Conservation (phyloP, 2,113 vertebrate genomes). For the Pelecanoides urinatrix region DNA sequence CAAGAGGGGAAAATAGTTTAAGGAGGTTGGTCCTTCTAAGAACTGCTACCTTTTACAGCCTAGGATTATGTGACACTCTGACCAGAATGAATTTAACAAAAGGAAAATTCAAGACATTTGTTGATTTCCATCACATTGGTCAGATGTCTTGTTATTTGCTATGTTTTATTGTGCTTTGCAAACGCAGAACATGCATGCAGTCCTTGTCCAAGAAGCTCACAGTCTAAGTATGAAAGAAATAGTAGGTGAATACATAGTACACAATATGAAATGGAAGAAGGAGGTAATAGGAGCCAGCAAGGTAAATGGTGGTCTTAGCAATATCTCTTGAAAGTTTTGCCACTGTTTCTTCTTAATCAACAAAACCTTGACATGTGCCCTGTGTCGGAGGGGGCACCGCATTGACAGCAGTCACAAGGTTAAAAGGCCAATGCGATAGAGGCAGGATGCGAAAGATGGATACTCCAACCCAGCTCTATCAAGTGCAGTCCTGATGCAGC, state of each 20-base stretch:
- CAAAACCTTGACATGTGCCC: background rate
- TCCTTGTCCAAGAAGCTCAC: background rate
- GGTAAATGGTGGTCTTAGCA: background rate
- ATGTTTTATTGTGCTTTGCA: background rate
- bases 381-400: background rate
- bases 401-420: background rate
- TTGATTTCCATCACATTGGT: background rate
- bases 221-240: background rate
- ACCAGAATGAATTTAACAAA: background rate
- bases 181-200: background rate
- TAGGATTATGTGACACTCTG: background rate
- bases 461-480: background rate
- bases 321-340: background rate
- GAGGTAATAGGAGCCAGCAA: background rate
- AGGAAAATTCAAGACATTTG: background rate
- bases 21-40: conserved; percentile 51
- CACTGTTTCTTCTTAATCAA: background rate
- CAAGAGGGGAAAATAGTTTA: conserved; percentile 37
- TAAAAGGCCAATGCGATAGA: background rate
- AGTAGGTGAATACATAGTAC: background rate
- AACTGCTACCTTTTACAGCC: conserved; percentile 15
- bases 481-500: background rate
- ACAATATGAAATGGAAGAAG: background rate
- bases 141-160: background rate
- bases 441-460: background rate